A percentile compares a stretch with the other conserved stretches of the same genome.
These are phyloP conservation scores for Dryobotodes eremita DNA, from an alignment of 2,888 invertebrate species.

Conservation along the genomic window DNA sequence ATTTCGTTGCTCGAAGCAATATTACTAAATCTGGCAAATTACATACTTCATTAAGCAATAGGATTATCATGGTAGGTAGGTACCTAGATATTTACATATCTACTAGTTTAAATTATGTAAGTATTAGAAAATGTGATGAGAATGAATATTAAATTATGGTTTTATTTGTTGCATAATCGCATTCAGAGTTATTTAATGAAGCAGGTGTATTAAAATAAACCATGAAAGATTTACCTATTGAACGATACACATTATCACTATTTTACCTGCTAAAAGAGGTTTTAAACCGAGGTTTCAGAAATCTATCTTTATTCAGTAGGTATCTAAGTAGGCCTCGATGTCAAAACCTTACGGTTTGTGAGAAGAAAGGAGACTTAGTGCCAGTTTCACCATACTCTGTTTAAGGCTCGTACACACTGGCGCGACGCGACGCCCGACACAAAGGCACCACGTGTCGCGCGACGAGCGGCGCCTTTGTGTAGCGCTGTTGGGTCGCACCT, in stretches of 20 bases:
- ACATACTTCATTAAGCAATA: constrained; percentile 8
- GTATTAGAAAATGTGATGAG: constrained; percentile 27
- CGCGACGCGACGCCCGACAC: too few relatives aligned
- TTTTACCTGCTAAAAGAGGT: neutral
- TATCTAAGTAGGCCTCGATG: too few relatives aligned
- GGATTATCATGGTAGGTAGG: constrained; percentile 1
- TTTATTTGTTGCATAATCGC: constrained; percentile 18
- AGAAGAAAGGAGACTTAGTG: too few relatives aligned
- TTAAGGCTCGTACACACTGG: too few relatives aligned
- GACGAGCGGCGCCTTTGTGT: too few relatives aligned
- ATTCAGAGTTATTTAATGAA: constrained; percentile 1
- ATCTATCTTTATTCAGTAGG: neutral
- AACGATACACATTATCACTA: too few relatives aligned
- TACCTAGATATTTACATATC: neutral
- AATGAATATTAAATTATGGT: constrained; percentile 18
- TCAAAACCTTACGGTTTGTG: neutral
- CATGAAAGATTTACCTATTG: neutral
- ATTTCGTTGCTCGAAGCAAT: constrained; percentile 10
- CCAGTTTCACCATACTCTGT: too few relatives aligned
- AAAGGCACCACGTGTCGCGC: too few relatives aligned
- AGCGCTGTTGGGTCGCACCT: too few relatives aligned
- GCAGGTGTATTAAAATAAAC: neutral
- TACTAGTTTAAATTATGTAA: constrained; percentile 16
- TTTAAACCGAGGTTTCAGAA: neutral
- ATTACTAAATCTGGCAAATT: constrained; percentile 24